Conservation (phyloP, 2,888 invertebrate genomes). For the Campoletis raptor region DNA sequence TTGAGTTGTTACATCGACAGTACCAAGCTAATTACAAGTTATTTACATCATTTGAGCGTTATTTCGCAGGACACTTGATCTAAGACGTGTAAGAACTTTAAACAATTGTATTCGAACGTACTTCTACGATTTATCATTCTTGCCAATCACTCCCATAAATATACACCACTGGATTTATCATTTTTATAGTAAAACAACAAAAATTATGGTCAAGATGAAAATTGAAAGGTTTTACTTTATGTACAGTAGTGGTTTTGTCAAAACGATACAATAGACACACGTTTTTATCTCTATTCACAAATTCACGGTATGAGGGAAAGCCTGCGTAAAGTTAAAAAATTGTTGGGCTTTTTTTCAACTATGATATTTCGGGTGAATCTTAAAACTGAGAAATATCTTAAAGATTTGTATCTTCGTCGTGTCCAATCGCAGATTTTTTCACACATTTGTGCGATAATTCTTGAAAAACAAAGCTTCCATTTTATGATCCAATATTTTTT, state of each 20-base stretch:
- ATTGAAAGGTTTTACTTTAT: slow-evolving; percentile 21
- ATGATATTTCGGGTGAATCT: background rate
- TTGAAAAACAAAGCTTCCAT: no score
- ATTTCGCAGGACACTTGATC: slow-evolving; percentile 47
- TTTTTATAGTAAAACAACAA: slow-evolving; percentile 13
- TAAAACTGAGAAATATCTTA: background rate
- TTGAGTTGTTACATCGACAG: slow-evolving; percentile 84
- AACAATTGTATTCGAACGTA: slow-evolving; percentile 20
- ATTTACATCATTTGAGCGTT: slow-evolving; percentile 81
- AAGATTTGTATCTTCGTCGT: background rate
- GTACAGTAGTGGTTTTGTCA: slow-evolving; percentile 25
- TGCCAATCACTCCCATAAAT: background rate
- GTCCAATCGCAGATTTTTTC: no score
- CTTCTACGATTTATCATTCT: background rate
- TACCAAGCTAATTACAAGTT: slow-evolving; percentile 85
- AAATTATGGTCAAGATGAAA: background rate
- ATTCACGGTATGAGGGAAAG: background rate
- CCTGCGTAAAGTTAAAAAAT: background rate
- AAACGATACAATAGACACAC: slow-evolving; percentile 18
- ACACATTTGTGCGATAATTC: no score
- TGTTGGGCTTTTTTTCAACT: background rate
- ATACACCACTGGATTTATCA: background rate
- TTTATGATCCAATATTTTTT: no score
- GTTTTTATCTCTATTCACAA: slow-evolving; percentile 10
- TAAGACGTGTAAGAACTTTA: slow-evolving; percentile 36